Evolutionary conservation across 2,113 vertebrate species (phyloP).

Genomic region (Gnathonemus longibarbis): DNA sequence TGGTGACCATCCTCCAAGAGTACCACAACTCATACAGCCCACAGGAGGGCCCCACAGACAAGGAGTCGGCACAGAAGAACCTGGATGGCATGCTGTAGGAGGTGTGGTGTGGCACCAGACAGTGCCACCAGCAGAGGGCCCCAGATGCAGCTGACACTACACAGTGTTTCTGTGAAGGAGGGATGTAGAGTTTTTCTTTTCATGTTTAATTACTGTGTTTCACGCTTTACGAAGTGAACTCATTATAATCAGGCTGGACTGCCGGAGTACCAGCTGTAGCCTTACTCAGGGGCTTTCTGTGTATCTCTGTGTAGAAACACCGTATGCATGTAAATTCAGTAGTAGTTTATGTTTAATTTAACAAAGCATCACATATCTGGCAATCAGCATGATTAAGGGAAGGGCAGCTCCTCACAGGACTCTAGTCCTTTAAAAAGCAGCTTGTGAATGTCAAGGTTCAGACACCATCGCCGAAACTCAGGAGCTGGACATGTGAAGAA

Average conservation of each 20-base stretch:
- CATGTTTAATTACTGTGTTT: neutral
- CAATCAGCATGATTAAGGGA: neutral
- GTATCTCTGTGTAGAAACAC: constrained; percentile 7
- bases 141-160: neutral
- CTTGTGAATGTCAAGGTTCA: neutral
- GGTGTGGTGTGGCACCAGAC: neutral
- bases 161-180: neutral
- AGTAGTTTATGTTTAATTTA: neutral
- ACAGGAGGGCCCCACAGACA: constrained; percentile 53
- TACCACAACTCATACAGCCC: constrained; percentile 76
- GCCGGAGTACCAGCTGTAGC: neutral
- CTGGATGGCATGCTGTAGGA: constrained; percentile 81
- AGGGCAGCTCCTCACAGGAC: neutral
- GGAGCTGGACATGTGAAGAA: neutral
- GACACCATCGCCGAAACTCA: neutral
- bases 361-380: neutral
- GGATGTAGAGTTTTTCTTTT: neutral
- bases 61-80: constrained; percentile 74
- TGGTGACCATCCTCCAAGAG: constrained; percentile 81
- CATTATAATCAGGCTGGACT: neutral
- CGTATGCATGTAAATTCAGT: constrained; percentile 6
- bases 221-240: neutral
- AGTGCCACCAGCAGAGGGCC: neutral
- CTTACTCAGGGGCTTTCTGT: neutral
- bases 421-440: neutral